Conservation (phyloP, 2,113 vertebrate genomes). For the Gorsachius goisagi region DNA sequence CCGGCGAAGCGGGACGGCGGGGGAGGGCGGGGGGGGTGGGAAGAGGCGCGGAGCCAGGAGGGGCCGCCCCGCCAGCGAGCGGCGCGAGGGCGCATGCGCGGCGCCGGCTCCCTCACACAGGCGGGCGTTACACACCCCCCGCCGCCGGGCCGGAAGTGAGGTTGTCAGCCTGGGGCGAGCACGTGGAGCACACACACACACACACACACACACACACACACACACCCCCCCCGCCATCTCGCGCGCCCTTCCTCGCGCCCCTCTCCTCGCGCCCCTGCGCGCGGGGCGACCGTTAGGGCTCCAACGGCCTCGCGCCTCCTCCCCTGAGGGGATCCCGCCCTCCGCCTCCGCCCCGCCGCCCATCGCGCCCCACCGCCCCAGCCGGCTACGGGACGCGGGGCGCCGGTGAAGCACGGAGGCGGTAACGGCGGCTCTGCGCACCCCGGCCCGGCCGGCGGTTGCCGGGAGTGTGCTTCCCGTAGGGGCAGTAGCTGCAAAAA, state of each 20-base stretch:
- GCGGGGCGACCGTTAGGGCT: background rate
- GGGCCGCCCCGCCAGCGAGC: background rate
- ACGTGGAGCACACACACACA: background rate
- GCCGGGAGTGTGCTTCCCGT: accelerated
- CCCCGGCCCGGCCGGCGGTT: accelerated
- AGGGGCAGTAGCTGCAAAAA: background rate
- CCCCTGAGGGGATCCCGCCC: background rate
- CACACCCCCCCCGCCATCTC: no score
- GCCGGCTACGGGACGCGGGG: no score
- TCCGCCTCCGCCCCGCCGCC: no score
- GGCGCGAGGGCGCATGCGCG: background rate
- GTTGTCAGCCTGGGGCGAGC: background rate
- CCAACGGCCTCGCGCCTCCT: background rate
- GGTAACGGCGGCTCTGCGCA: accelerated
- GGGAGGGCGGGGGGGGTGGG: no score
- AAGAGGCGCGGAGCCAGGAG: background rate
- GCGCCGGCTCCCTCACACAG: background rate
- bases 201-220: no score
- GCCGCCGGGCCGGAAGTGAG: background rate
- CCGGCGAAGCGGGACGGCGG: background rate
- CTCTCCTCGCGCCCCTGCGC: no score
- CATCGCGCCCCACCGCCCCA: accelerated
- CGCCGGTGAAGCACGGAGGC: background rate
- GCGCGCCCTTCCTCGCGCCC: background rate
- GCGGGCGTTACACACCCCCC: no score